A percentile compares a stretch with the other conserved stretches of the same genome.
Evolutionary conservation across 2,888 invertebrate species (phyloP).

Genomic region (Macaria liturata): DNA sequence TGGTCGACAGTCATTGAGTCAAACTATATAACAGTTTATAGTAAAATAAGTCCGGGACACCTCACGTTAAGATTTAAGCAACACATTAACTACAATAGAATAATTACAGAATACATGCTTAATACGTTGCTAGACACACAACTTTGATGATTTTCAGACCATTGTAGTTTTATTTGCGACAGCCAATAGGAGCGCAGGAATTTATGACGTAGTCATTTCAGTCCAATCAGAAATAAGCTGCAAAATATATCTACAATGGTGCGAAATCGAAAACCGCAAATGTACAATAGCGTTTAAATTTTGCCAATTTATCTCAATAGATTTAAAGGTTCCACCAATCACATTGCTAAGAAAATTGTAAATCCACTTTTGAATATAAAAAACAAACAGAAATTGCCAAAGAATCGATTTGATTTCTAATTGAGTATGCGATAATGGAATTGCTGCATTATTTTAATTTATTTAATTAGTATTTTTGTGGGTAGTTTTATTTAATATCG

Average conservation of each 20-base stretch:
- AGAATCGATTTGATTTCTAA: constrained; percentile 73
- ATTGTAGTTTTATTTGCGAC: constrained; percentile 36
- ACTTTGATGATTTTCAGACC: constrained; percentile 43
- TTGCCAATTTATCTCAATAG: constrained; percentile 76
- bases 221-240: constrained; percentile 15
- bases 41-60: no score
- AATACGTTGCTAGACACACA: constrained; percentile 66
- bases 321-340: constrained; percentile 69
- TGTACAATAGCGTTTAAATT: constrained; percentile 66
- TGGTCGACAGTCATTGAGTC: no score
- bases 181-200: not conserved
- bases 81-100: constrained; percentile 59
- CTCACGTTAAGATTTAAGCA: constrained; percentile 43
- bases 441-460: constrained; percentile 56
- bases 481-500: constrained; percentile 45
- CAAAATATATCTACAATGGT: constrained; percentile 38
- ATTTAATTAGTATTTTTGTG: constrained; percentile 43
- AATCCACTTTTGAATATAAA: constrained; percentile 77
- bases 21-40: no score
- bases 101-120: constrained; percentile 70
- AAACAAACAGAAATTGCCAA: constrained; percentile 72
- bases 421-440: constrained; percentile 58
- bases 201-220: not conserved
- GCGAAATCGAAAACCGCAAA: constrained; percentile 46
- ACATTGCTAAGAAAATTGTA: constrained; percentile 63